These are phyloP conservation scores for Drosophila ficusphila DNA, from an alignment of 1,140 invertebrate species.

Conservation along the genomic window DNA sequence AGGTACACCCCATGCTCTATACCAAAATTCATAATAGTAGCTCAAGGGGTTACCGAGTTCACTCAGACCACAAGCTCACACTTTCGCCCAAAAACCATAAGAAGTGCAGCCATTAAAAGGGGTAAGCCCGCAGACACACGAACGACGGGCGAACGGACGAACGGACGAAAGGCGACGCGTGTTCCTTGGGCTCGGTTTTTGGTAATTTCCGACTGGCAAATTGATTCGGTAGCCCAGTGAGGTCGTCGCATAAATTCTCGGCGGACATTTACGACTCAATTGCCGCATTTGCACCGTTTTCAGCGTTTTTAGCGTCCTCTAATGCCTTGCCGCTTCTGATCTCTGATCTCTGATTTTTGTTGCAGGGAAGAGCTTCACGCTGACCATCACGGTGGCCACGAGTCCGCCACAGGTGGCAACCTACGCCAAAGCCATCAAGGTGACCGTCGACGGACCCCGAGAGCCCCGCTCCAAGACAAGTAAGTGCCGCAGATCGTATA, in stretches of 20 bases:
- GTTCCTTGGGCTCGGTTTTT: slow-evolving; percentile 10
- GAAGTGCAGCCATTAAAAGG: slow-evolving; percentile 1
- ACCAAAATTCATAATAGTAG: slow-evolving; percentile 26
- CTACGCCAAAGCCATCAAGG: slow-evolving; percentile 98
- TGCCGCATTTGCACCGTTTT: slow-evolving; percentile 26
- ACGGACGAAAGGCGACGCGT: slow-evolving; percentile 6
- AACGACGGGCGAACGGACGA: slow-evolving; percentile 3
- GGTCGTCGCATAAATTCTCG: slow-evolving; percentile 66
- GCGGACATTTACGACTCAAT: slow-evolving; percentile 52
- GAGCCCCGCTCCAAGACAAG: slow-evolving; percentile 98
- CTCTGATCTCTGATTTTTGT: slow-evolving; percentile 14
- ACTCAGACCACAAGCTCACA: slow-evolving; percentile 32
- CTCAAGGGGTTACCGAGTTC: slow-evolving; percentile 20
- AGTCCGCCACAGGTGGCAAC: slow-evolving; percentile 97
- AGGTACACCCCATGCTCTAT: background rate
- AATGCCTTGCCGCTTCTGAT: slow-evolving; percentile 8
- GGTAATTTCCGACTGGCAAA: slow-evolving; percentile 45
- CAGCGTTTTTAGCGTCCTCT: background rate
- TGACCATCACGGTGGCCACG: slow-evolving; percentile 97
- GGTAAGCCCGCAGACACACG: background rate
- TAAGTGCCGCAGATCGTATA: slow-evolving; percentile 87
- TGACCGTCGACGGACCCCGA: slow-evolving; percentile 98
- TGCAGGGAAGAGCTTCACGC: slow-evolving; percentile 97
- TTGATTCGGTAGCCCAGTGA: slow-evolving; percentile 69
- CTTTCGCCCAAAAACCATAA: slow-evolving; percentile 11